phyloP scores from a whole-genome alignment of 2,888 invertebrate species.

The Osedax frankpressi region DNA sequence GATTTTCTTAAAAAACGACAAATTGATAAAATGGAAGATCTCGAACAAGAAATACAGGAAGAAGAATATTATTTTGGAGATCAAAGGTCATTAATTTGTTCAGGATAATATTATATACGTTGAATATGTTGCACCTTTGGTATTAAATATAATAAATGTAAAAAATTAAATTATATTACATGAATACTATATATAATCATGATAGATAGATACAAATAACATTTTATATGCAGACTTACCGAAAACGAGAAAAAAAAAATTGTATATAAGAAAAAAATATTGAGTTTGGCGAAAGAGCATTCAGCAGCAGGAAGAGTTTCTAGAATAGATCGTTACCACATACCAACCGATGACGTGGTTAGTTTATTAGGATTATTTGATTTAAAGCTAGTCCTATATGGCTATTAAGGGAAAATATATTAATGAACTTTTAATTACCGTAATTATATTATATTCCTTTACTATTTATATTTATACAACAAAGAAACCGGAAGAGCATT shows the following conservation, averaged over 20 bases:
- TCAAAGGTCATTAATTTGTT: constrained; percentile 60
- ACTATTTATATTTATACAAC: background rate
- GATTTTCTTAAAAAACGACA: constrained; percentile 89
- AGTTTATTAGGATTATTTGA: too few relatives aligned
- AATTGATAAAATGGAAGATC: constrained; percentile 83
- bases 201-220: background rate
- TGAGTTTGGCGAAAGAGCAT: constrained; percentile 84
- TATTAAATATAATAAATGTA: too few relatives aligned
- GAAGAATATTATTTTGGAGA: constrained; percentile 89
- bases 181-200: background rate
- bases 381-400: too few relatives aligned
- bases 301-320: constrained; percentile 83
- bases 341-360: constrained; percentile 62
- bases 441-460: background rate
- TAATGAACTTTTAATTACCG: background rate
- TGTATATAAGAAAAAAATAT: constrained; percentile 75
- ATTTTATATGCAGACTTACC: too few relatives aligned
- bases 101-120: constrained; percentile 16
- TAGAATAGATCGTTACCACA: constrained; percentile 79
- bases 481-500: constrained; percentile 38
- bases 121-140: too few relatives aligned
- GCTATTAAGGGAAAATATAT: too few relatives aligned
- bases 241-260: constrained; percentile 70
- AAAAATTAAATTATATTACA: background rate
- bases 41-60: constrained; percentile 85